Percentiles rank a stretch among this genome's conserved stretches.
Evolutionary conservation across 2,888 invertebrate species (phyloP).

Genomic region (Andrena dorsata): DNA sequence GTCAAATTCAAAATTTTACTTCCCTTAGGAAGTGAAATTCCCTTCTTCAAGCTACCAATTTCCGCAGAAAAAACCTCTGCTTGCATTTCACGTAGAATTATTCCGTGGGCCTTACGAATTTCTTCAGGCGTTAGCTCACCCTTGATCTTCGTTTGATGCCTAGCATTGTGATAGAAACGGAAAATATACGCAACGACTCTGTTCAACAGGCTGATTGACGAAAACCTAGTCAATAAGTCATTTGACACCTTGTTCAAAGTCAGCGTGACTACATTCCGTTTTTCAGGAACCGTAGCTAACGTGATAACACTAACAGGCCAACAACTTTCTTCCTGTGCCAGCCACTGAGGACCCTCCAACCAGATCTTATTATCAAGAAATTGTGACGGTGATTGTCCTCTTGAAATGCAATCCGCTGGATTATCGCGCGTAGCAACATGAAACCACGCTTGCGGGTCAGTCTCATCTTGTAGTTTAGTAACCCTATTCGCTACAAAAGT

Average conservation of each 20-base stretch:
- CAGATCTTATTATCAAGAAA: neutral
- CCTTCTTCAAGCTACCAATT: neutral
- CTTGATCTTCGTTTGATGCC: no score
- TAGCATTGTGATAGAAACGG: no score
- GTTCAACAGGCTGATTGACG: no score
- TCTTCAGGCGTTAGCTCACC: no score
- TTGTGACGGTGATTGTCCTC: neutral
- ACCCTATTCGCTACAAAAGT: slow-evolving; percentile 16
- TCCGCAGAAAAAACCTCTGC: neutral
- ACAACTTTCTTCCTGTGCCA: neutral
- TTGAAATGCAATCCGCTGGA: slow-evolving; percentile 28
- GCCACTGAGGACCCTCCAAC: slow-evolving; percentile 7
- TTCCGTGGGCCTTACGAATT: neutral
- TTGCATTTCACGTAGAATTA: neutral
- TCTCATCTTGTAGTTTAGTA: neutral
- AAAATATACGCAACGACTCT: no score
- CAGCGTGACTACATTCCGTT: neutral
- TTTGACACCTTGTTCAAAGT: neutral
- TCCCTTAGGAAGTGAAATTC: neutral
- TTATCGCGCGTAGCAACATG: slow-evolving; percentile 11
- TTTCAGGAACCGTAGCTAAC: neutral
- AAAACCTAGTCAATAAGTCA: no score
- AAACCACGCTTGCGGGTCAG: neutral
- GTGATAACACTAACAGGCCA: neutral
- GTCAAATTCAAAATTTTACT: neutral